Conservation (phyloP, 1,140 invertebrate genomes). For the Drosophila elegans region DNA sequence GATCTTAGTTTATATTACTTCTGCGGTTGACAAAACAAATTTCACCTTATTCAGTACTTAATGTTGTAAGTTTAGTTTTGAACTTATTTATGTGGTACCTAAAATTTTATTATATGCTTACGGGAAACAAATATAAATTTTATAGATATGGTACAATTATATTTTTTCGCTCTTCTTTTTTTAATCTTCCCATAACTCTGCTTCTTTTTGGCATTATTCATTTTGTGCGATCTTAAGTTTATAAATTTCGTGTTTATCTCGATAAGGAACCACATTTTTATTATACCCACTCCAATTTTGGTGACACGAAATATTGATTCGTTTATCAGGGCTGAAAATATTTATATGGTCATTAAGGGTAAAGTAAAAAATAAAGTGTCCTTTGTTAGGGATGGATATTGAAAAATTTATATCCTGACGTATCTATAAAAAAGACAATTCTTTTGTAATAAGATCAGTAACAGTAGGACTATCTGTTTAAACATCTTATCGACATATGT, state of each 20-base stretch:
- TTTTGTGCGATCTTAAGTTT: constrained; percentile 19
- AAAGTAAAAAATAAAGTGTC: too few species aligned
- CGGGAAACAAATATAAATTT: neutral
- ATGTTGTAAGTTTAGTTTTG: too few species aligned
- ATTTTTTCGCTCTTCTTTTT: neutral
- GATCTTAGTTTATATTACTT: too few species aligned
- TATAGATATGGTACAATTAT: neutral
- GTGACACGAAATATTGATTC: neutral
- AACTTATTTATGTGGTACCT: too few species aligned
- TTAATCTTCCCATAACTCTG: constrained; percentile 8
- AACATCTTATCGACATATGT: neutral
- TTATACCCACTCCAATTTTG: constrained; percentile 1
- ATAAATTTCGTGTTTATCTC: constrained; percentile 14
- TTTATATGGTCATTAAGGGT: neutral
- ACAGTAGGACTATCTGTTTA: neutral
- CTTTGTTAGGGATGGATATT: too few species aligned
- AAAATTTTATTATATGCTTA: too few species aligned
- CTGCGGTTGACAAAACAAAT: too few species aligned
- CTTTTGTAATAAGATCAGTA: neutral
- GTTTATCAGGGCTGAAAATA: neutral
- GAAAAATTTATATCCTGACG: too few species aligned
- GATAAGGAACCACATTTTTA: constrained; percentile 10
- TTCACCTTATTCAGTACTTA: too few species aligned
- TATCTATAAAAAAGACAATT: neutral
- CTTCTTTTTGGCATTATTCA: constrained; percentile 22